Base-by-base conservation (phyloP, 1,140 invertebrate genomes). In the Eupeodes corollae region DNA sequence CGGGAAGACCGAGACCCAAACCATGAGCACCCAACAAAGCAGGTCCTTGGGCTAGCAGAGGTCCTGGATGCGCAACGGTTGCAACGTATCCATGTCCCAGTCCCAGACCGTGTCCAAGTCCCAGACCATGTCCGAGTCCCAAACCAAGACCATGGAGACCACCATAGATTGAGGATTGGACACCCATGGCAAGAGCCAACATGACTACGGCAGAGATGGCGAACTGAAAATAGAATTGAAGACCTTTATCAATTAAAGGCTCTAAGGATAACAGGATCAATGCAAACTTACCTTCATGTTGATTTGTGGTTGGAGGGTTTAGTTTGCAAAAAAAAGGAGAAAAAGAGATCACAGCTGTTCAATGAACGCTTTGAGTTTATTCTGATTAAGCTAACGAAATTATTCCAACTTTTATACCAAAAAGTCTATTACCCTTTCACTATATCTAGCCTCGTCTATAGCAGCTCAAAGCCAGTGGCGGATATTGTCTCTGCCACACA, bases 101-200 rank as follows among this genome's bases (percentile, higher is more conserved):
- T 26, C 21, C 21, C 21, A 26, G 21, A 26, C 21, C 21, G 21
- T 42, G 32, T 26, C 21, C 21, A 26, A 26, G 21, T 26, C 21
- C 21, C 21, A 26, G 21, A 26, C n/a, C n/a, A n/a, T n/a, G n/a
- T n/a, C n/a, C n/a, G n/a, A n/a, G n/a, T n/a, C n/a, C n/a, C 31
- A 38, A 59, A 56, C 48, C 52, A 54, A 9, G 54, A 50, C 33
- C 56, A 56, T 15, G 59, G 47, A 18, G 61, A 62, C 31, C 58
- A 9, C 61, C 58, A 47, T 58, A 59, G 48, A 67, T 51, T 6
- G 63, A 66, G 10, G 63, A 64, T 56, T 67, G 59, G 15, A 60
- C 61, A 44, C 63, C 63, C 59, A 67, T 51, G 56, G 63, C 59
- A n/a, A 66, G 56, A 56, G 63, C 63, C 56, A 67, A 47, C 21